A percentile compares a stretch with the other conserved stretches of the same genome.
Evolutionary conservation across 2,888 invertebrate genomes (phyloP).

Genomic region (Eurois occulta): DNA sequence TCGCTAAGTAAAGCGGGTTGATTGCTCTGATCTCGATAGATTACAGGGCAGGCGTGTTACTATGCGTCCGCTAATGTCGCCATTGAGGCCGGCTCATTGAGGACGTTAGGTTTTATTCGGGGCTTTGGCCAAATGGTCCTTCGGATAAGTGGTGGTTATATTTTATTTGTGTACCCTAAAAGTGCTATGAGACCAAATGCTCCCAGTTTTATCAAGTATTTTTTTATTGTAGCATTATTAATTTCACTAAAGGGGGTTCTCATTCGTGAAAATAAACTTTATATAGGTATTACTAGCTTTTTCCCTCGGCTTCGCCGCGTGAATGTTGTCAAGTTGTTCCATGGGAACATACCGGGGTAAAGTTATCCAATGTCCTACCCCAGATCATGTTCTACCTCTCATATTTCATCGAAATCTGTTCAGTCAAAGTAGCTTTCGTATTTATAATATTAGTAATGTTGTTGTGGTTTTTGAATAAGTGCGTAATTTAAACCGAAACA

Average conservation of each 20-base stretch:
- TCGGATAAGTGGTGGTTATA: conserved; percentile 52
- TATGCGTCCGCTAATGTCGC: conserved; percentile 61
- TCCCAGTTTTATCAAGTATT: not conserved
- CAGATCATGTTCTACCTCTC: not conserved
- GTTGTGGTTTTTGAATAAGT: not conserved
- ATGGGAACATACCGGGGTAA: not conserved
- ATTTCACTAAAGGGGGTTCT: not conserved
- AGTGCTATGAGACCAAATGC: conserved; percentile 5
- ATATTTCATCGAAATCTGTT: not conserved
- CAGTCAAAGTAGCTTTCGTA: not conserved
- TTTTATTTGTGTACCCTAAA: conserved; percentile 49
- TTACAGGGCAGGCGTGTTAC: conserved; percentile 51
- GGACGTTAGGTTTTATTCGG: conserved; percentile 69
- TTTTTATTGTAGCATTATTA: conserved; percentile 4
- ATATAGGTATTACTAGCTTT: not conserved
- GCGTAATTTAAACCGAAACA: conserved; percentile 7
- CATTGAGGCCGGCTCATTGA: conserved; percentile 60
- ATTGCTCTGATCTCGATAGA: conserved; percentile 56
- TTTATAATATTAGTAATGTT: not conserved
- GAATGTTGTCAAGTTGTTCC: not conserved
- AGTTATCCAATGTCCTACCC: not conserved
- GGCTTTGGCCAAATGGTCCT: conserved; percentile 50
- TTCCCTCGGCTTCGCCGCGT: not conserved
- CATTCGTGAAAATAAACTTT: not conserved
- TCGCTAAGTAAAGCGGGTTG: conserved; percentile 56